Evolutionary conservation across 1,140 invertebrate species (phyloP).

Genomic region (Glossosoma conforme): DNA sequence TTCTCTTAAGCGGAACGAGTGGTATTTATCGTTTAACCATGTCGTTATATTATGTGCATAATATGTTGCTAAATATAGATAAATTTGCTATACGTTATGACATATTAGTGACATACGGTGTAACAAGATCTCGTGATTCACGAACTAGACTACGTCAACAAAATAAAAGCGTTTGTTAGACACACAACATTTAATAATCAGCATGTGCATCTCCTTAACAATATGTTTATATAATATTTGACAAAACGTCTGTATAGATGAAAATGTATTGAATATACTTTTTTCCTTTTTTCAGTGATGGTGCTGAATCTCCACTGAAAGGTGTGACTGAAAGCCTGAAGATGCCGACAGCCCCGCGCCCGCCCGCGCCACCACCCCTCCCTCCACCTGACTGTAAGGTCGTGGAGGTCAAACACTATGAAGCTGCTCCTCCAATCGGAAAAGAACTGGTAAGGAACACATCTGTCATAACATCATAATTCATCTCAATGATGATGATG

Average conservation of each 20-base stretch:
- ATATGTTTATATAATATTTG: constrained; percentile 7
- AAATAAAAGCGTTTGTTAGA: too few species aligned
- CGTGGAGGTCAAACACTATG: constrained; percentile 23
- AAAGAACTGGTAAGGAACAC: constrained; percentile 21
- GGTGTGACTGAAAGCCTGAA: neutral
- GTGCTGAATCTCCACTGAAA: neutral
- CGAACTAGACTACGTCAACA: too few species aligned
- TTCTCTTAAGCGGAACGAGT: too few species aligned
- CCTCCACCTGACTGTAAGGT: constrained; percentile 19
- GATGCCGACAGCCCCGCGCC: constrained; percentile 22
- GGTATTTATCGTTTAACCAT: too few species aligned
- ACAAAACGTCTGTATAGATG: neutral
- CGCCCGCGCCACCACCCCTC: constrained; percentile 21
- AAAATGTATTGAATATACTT: neutral
- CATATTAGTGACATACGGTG: too few species aligned
- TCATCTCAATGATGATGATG: too few species aligned
- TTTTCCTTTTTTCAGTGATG: constrained; percentile 9
- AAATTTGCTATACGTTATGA: too few species aligned
- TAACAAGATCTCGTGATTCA: too few species aligned
- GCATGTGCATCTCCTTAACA: neutral
- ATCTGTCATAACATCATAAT: too few species aligned
- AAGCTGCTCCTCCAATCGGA: constrained; percentile 25
- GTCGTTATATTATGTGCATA: too few species aligned
- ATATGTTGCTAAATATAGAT: too few species aligned
- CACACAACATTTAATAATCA: too few species aligned